Evolutionary conservation across 37 sponge, comb jelly and placozoan species (phyloP).

Genomic region (Cladorhizidae sp.): DNA sequence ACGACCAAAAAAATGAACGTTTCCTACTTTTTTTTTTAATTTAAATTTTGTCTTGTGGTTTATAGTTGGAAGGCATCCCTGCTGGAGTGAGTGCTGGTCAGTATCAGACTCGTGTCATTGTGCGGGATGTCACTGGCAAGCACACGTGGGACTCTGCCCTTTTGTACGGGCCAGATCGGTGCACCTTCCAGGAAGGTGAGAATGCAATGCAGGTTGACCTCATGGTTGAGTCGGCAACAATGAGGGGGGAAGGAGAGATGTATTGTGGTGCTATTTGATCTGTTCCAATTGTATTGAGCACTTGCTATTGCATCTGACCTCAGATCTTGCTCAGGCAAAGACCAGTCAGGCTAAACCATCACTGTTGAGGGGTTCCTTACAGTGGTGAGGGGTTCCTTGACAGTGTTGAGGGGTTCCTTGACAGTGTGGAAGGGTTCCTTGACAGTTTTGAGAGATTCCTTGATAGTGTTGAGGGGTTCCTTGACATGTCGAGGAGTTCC

Average conservation of each 20-base stretch:
- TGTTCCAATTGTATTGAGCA: too few species aligned
- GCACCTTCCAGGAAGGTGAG: too few species aligned
- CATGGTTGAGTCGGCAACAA: too few species aligned
- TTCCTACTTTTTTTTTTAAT: not conserved
- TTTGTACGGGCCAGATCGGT: conserved; percentile 41
- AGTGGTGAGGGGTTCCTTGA: not conserved
- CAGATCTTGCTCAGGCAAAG: too few species aligned
- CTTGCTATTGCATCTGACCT: too few species aligned
- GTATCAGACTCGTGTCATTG: conserved; percentile 66
- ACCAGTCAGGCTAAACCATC: too few species aligned
- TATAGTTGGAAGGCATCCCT: conserved; percentile 46
- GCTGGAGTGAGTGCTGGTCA: conserved; percentile 2
- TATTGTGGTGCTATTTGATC: too few species aligned
- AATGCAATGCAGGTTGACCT: too few species aligned
- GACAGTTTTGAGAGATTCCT: not conserved
- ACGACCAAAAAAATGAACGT: not conserved
- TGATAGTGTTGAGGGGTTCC: not conserved
- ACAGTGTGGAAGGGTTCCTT: not conserved
- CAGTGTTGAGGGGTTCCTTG: not conserved
- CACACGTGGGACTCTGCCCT: conserved; percentile 76
- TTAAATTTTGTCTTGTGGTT: conserved; percentile 3
- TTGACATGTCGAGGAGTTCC: too few species aligned
- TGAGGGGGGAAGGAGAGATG: too few species aligned
- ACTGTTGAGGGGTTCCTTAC: not conserved
- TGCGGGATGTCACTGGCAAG: conserved; percentile 84